Evolutionary conservation across 2,113 vertebrate species (phyloP), one percentile per base, ranked within the genome.

Genomic region (Meriones unguiculatus): DNA sequence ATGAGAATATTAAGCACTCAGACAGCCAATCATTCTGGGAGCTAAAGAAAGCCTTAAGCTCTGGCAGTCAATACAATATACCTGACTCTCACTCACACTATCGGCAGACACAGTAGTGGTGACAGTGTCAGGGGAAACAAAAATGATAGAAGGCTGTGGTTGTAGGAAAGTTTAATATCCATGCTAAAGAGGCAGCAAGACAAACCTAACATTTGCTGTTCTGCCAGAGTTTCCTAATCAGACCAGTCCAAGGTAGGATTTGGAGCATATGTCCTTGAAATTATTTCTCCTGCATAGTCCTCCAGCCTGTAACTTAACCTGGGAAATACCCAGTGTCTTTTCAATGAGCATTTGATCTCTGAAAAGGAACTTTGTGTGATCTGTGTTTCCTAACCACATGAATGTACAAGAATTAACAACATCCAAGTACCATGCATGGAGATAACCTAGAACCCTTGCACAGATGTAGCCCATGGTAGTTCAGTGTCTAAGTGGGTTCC

Each of bases 281-380:
- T 0, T 41, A 30, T 41, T 80, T 92, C 15, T 81, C 38, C 62
- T 22, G 15, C 22, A 5, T 76, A 38, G 4, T 32, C 4, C 38
- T 89, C 25, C 38, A 81, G 30, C 5, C 25, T 88, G 75, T 18
- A 50, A 15, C 70, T 54, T 82, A 81, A 32, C 1, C 67, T 41
- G 1, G 30, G 13, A 76, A 5, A 87, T 18, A 85, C 22, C 5
- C 59, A 84, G 14, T 35, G 41, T 77, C 32, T 90, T 95, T 91
- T 69, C 25, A 82, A 75, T 87, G 82, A 93, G 62, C 9, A 92
- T 25, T 8, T 73, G 35, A 75, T 85, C 3, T 41, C 89, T 85
- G 13, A 87, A 96, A 90, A 72, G 38, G 54, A 95, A 72, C 20
- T 64, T 25, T n/a, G 35, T 92, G 20, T 41, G 24, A 64, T 95